Evolutionary conservation across 2,888 invertebrate species (phyloP), one percentile per base, ranked within the genome.

Genomic region (Linnaemya vulpina): DNA sequence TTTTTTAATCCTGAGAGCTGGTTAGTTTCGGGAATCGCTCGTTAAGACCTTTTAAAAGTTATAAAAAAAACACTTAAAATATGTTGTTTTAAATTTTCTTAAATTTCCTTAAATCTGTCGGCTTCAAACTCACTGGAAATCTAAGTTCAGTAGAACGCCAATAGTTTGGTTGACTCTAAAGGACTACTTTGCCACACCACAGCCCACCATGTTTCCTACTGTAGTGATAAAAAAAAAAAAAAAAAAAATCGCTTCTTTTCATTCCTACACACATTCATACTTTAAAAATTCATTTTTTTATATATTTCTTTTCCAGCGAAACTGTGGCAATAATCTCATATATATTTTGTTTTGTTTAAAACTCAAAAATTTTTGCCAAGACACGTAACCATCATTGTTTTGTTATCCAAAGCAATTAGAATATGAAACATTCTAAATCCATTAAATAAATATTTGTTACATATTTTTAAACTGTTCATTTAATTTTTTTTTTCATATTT

Each of bases 391-490:
- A 71, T 77, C 81, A 73, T 5, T 84, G 67, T 73, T 81, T 81
- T 84, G 77, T 81, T 84, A 74, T 82, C 60, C 85, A 70, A 30
- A 85, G 85, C 85, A 85, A 85, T 85, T 85, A 85, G 85, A 85
- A 85, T 75, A 74, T 82, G 82, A 85, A 85, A 85, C 85, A 85
- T 85, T 82, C 74, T 82, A 85, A 82, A 85, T 85, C 85, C 85
- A 85, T 85, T 85, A 85, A 63, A 75, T 75, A 85, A 82, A 85
- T 85, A 85, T 85, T 85, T 78, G 77, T 62, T 35, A 77, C 62
- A 70, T 65, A 74, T 71, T 80, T 84, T 78, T 77, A 22, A 75
- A 74, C 81, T 55, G 43, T 55, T 62, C 46, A 55, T 17, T 65
- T 80, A 25, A 49, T 65, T 7, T 30, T 53, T 63, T 55, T 38